Evolutionary conservation across 92 coral and sea anemone genomes (phyloP), one percentile per base, ranked within the genome.

Genomic region (Virgularia gustaviana): DNA sequence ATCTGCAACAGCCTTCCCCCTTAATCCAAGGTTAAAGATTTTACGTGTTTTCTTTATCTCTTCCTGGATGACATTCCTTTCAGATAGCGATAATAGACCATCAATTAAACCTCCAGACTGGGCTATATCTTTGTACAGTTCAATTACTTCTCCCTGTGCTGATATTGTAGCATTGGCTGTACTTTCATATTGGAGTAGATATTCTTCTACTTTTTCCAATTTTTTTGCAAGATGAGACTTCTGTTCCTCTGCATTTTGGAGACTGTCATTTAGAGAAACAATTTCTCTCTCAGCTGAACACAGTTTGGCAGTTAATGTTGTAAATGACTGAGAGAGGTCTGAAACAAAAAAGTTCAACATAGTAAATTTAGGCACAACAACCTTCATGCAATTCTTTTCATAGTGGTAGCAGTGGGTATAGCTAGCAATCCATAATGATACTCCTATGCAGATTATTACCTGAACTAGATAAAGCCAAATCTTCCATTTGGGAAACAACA

Each of bases 21-120:
- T 55, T 1, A 81, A 41, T 12, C 72, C 64, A 36, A 79, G 45
- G 35, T 71, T 71, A 32, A 79, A 72, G 19, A 79, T 3, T 34
- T 31, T 30, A 12, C 71, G 57, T 33, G 73, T 71, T 45, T 72
- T 79, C 22, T 73, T 39, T 6, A 79, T 34, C 36, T 79, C 79
- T 12, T n/a, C 34, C 18, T 13, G 64, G 0, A 81, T 81, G 11
- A 16, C 23, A 8, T 56, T 12, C 52, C 78, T 66, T 28, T 82
- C 86, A 13, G 86, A 75, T 43, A 82, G 11, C 15, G 81, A 53
- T 30, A 82, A 57, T 5, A 75, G 27, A 18, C 81, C 86, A 33
- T 81, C 86, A 7, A 75, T 56, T 10, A 75, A 37, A 15, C 44
- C 29, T 9, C 79, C 72, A 25, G 25, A 39, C 7, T 41, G 65